Conservation (phyloP, 2,797 vertebrate genomes). For the Octomys mimax region DNA sequence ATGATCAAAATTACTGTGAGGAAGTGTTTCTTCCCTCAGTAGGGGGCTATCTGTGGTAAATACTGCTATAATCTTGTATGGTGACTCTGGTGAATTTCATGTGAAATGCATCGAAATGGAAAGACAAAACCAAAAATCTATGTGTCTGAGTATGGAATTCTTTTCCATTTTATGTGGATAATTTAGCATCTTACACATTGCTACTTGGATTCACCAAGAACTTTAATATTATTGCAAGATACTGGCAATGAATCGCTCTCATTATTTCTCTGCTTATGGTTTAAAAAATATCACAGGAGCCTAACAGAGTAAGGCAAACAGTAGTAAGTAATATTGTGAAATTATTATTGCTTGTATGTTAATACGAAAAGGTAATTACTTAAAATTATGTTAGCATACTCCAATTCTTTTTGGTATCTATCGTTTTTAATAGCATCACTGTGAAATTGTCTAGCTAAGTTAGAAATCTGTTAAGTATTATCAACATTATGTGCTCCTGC, state of each 20-base stretch:
- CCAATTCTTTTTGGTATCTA: not conserved
- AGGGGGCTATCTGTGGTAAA: not conserved
- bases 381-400: not conserved
- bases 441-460: not conserved
- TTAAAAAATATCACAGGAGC: not conserved
- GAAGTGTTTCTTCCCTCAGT: not conserved
- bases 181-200: not conserved
- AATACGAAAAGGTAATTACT: not conserved
- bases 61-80: not conserved
- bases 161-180: not conserved
- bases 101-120: not conserved
- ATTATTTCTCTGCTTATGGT: not conserved
- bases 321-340: not conserved
- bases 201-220: not conserved
- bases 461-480: not conserved
- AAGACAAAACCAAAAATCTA: rapidly evolving
- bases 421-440: not conserved
- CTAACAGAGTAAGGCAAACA: not conserved
- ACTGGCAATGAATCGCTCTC: not conserved
- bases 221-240: not conserved
- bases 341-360: slow-evolving; percentile 1
- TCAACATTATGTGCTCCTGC: not conserved
- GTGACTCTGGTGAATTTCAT: not conserved
- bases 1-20: slow-evolving; percentile 18
- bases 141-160: not conserved